Conservation (phyloP, 1,140 invertebrate genomes). For the Heliconius nattereri region DNA sequence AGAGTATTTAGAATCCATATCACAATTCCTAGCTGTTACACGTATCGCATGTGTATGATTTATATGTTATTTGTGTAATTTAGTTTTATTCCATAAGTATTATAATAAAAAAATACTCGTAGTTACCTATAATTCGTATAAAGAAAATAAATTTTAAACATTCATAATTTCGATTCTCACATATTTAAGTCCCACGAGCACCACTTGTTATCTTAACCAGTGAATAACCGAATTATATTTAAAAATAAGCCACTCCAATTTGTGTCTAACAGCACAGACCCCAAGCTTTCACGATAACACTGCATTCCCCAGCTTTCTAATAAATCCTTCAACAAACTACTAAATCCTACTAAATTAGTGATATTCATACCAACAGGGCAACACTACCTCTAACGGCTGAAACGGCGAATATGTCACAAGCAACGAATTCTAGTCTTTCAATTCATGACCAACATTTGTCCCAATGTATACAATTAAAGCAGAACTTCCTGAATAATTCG, state of each 20-base stretch:
- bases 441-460: slow-evolving; percentile 82
- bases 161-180: slow-evolving; percentile 22
- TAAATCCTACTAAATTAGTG: slow-evolving; percentile 2
- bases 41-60: slow-evolving; percentile 20
- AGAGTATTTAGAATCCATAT: neutral
- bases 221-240: slow-evolving; percentile 10
- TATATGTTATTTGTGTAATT: slow-evolving; percentile 8
- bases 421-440: slow-evolving; percentile 66
- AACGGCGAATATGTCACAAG: slow-evolving; percentile 80
- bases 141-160: neutral
- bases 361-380: slow-evolving; percentile 81
- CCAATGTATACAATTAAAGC: slow-evolving; percentile 79
- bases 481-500: slow-evolving; percentile 76
- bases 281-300: slow-evolving; percentile 57
- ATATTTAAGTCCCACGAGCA: slow-evolving; percentile 53
- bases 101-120: slow-evolving; percentile 8
- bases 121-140: slow-evolving; percentile 2
- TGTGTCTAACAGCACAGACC: slow-evolving; percentile 69
- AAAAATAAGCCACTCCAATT: slow-evolving; percentile 36
- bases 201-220: slow-evolving; percentile 71
- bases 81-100: slow-evolving; percentile 18
- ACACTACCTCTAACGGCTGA: slow-evolving; percentile 88
- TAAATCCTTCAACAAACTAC: slow-evolving; percentile 30
- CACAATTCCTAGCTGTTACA: neutral
- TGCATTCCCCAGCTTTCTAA: slow-evolving; percentile 47